Conservation (phyloP, 2,888 invertebrate genomes). For the Disparrhopalites patrizii region DNA sequence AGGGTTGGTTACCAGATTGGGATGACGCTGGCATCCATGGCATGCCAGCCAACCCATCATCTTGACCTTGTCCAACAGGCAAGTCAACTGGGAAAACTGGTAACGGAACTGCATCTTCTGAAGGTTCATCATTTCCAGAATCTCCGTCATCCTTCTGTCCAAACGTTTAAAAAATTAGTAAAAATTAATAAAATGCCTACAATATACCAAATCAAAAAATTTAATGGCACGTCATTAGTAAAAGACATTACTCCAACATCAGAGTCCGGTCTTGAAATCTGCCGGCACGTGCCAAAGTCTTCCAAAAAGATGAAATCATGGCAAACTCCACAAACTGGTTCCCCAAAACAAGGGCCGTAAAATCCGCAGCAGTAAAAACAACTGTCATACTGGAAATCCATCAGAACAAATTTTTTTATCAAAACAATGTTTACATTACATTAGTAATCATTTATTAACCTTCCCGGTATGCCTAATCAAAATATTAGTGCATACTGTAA, state of each 20-base stretch:
- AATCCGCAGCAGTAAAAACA: slow-evolving; percentile 87
- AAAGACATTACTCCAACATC: slow-evolving; percentile 10
- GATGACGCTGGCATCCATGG: slow-evolving; percentile 1
- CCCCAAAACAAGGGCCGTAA: slow-evolving; percentile 85
- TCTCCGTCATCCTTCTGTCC: slow-evolving; percentile 76
- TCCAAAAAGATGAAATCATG: slow-evolving; percentile 88
- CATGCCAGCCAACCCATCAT: neutral
- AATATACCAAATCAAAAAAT: neutral
- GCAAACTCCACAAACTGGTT: slow-evolving; percentile 86
- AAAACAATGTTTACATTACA: no score
- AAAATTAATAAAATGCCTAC: neutral
- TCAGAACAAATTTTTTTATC: no score
- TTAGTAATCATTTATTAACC: no score
- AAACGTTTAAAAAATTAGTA: no score
- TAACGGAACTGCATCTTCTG: slow-evolving; percentile 55
- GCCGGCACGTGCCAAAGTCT: slow-evolving; percentile 52
- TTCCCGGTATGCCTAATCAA: no score
- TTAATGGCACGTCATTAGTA: neutral
- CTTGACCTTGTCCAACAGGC: neutral
- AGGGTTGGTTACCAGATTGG: neutral
- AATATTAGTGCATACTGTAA: no score
- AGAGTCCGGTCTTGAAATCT: slow-evolving; percentile 1
- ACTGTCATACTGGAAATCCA: slow-evolving; percentile 59
- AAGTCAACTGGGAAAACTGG: slow-evolving; percentile 41
- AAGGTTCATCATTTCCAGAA: slow-evolving; percentile 91